Conservation (phyloP, 2,888 invertebrate species). For the Eristalis pertinax region DNA sequence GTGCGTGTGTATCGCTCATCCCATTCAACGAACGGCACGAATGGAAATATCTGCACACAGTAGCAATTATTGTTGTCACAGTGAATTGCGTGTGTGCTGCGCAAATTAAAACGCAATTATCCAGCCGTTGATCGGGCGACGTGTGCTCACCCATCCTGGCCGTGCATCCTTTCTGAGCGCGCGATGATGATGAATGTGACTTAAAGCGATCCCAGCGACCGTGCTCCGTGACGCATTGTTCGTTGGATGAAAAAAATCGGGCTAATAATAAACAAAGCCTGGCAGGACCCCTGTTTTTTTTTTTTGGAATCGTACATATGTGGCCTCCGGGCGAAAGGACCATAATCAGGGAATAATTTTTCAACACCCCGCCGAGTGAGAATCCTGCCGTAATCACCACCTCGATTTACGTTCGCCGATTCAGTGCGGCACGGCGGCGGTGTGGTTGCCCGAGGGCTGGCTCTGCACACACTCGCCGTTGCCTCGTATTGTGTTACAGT, state of each 20-base stretch:
- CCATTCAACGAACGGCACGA: background rate
- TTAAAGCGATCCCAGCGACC: slow-evolving; percentile 60
- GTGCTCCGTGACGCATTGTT: slow-evolving; percentile 49
- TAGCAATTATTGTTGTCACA: slow-evolving; percentile 62
- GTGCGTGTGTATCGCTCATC: background rate
- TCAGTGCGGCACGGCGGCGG: background rate
- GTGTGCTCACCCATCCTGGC: slow-evolving; percentile 20
- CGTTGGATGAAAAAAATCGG: slow-evolving; percentile 59
- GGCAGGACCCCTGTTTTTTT: slow-evolving; percentile 41
- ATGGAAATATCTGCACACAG: slow-evolving; percentile 22
- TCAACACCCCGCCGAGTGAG: slow-evolving; percentile 70
- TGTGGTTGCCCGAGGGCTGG: slow-evolving; percentile 54
- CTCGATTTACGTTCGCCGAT: slow-evolving; percentile 41
- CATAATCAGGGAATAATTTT: slow-evolving; percentile 69
- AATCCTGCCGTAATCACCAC: slow-evolving; percentile 66
- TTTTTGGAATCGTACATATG: background rate
- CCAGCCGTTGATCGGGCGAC: slow-evolving; percentile 65
- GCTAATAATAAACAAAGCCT: slow-evolving; percentile 69
- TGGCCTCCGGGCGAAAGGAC: slow-evolving; percentile 64
- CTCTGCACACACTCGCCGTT: background rate
- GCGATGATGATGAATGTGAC: slow-evolving; percentile 55
- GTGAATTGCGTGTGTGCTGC: slow-evolving; percentile 62
- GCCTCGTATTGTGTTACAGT: slow-evolving; percentile 54
- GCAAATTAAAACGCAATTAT: slow-evolving; percentile 72
- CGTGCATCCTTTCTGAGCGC: slow-evolving; percentile 12